These are phyloP conservation scores for Sinhomidia bicolor DNA, from an alignment of 2,888 invertebrate species.

Conservation along the genomic window DNA sequence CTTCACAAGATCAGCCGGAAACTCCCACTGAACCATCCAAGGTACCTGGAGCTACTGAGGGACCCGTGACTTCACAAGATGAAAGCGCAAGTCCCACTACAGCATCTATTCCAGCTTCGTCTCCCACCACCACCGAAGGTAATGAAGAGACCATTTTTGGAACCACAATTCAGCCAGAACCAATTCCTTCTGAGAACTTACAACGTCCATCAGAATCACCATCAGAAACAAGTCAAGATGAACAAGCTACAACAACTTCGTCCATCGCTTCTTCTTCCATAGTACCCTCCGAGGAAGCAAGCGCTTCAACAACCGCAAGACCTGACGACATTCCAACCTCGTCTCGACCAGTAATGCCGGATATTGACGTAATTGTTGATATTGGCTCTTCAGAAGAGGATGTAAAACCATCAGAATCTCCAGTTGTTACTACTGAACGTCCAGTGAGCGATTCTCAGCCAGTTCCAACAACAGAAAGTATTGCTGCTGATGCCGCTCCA, in stretches of 20 bases:
- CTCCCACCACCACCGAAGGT: conserved; percentile 54
- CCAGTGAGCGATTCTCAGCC: background rate
- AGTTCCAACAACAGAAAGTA: conserved; percentile 11
- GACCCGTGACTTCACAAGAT: conserved; percentile 16
- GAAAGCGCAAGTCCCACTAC: conserved; percentile 17
- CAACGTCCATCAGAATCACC: conserved; percentile 55
- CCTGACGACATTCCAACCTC: background rate
- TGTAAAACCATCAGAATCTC: background rate
- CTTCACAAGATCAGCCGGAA: conserved; percentile 20
- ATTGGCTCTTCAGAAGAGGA: conserved; percentile 57
- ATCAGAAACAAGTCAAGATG: conserved; percentile 51
- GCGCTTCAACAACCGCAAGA: background rate
- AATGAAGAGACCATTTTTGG: conserved; percentile 57
- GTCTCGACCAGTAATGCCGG: background rate
- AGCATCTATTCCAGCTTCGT: background rate
- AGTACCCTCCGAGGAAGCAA: conserved; percentile 7
- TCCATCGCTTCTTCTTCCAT: background rate
- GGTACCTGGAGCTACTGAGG: conserved; percentile 32
- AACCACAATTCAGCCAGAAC: conserved; percentile 48
- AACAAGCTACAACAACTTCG: conserved; percentile 1
- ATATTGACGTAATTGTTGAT: conserved; percentile 53
- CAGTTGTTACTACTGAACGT: conserved; percentile 31
- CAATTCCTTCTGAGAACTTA: conserved; percentile 63
- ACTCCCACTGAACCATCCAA: conserved; percentile 28
- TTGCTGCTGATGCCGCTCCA: conserved; percentile 34